Evolutionary conservation across 2,797 vertebrate genomes (phyloP).

Genomic region (Protosalanx chinensis): DNA sequence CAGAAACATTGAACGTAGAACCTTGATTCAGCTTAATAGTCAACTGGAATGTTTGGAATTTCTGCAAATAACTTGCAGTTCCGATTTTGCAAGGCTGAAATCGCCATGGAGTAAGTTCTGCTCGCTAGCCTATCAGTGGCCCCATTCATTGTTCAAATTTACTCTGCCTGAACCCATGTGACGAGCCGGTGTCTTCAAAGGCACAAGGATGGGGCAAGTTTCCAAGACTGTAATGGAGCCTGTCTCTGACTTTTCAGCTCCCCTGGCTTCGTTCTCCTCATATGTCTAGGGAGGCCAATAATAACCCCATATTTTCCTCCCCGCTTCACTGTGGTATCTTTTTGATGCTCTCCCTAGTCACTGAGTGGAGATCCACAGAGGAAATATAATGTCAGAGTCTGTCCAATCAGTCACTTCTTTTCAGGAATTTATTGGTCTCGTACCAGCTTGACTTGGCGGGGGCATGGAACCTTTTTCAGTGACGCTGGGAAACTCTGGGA

Average conservation of each 20-base stretch:
- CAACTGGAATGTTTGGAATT: neutral
- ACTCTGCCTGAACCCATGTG: slow-evolving; percentile 23
- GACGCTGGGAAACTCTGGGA: slow-evolving; percentile 44
- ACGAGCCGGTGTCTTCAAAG: slow-evolving; percentile 45
- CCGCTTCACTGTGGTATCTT: slow-evolving; percentile 45
- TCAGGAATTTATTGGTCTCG: slow-evolving; percentile 51
- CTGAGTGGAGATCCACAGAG: slow-evolving; percentile 39
- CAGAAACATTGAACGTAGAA: neutral
- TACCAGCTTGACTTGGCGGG: slow-evolving; percentile 28
- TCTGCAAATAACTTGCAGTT: neutral
- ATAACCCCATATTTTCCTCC: slow-evolving; percentile 46
- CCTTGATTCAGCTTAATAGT: neutral
- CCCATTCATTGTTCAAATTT: neutral
- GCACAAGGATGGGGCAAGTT: slow-evolving; percentile 25
- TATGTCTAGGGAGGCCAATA: slow-evolving; percentile 50
- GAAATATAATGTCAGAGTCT: slow-evolving; percentile 42
- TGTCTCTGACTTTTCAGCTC: slow-evolving; percentile 49
- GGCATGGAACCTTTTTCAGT: slow-evolving; percentile 36
- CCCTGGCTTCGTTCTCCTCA: slow-evolving; percentile 32
- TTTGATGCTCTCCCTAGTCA: slow-evolving; percentile 44
- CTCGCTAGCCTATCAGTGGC: neutral
- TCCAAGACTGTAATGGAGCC: slow-evolving; percentile 54
- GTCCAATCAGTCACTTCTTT: slow-evolving; percentile 44
- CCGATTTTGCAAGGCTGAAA: neutral
- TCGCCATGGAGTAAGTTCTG: neutral